Percentiles rank a stretch among this genome's conserved stretches.
Conservation (phyloP, 2,888 invertebrate species). For the Agrochola lychnidis region DNA sequence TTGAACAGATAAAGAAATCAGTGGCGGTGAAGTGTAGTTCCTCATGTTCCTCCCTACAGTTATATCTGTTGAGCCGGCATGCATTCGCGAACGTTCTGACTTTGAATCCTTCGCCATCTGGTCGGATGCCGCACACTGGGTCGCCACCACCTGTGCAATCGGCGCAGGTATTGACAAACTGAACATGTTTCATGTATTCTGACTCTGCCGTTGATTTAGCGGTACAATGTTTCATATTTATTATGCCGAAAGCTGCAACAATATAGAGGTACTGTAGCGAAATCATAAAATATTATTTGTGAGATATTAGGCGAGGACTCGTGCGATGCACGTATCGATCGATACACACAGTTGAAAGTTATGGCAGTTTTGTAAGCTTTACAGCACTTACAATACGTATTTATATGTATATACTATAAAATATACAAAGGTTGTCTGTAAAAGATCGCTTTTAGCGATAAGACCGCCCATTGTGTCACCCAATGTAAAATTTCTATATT, state of each 20-base stretch:
- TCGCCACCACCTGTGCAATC: conserved; percentile 42
- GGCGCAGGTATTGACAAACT: conserved; percentile 52
- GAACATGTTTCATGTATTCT: conserved; percentile 1
- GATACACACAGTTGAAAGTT: not conserved
- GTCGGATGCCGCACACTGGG: conserved; percentile 76
- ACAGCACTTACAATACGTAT: not conserved
- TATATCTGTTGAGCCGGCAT: conserved; percentile 76
- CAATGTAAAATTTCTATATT: too few relatives aligned
- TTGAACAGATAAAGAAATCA: conserved; percentile 75
- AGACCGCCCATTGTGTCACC: too few relatives aligned
- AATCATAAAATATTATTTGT: conserved; percentile 44
- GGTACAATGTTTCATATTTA: conserved; percentile 37
- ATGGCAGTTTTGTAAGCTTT: not conserved
- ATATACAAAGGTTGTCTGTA: too few relatives aligned
- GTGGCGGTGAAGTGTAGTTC: conserved; percentile 72
- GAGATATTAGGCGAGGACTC: conserved; percentile 22
- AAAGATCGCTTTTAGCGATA: too few relatives aligned
- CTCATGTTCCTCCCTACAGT: conserved; percentile 73
- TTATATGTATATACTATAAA: too few relatives aligned
- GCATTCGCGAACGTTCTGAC: conserved; percentile 76
- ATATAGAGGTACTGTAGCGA: conserved; percentile 2
- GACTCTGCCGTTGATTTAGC: not conserved
- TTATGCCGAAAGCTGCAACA: conserved; percentile 60
- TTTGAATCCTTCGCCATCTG: conserved; percentile 77
- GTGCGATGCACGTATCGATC: conserved; percentile 31